A percentile compares a stretch with the other conserved stretches of the same genome.
Evolutionary conservation across 2,113 vertebrate species (phyloP).

Genomic region (Scatophagus argus): DNA sequence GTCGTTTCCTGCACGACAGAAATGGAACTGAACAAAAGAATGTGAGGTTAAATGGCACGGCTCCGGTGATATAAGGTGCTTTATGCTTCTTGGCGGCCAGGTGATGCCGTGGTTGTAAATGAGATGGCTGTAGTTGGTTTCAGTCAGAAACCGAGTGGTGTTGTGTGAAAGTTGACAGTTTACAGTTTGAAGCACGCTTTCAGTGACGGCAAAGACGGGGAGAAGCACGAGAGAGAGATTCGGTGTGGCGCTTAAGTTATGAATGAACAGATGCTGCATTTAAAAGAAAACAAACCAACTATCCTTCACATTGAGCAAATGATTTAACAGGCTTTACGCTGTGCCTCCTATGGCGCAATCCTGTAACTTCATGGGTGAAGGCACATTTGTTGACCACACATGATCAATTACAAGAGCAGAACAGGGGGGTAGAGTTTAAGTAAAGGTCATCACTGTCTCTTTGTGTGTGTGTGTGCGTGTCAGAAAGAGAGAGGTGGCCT

Average conservation of each 20-base stretch:
- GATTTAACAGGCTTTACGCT: not conserved
- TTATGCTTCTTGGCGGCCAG: not conserved
- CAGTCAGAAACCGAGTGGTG: not conserved
- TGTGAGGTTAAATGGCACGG: not conserved
- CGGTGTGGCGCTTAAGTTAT: not conserved
- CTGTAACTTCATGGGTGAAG: not conserved
- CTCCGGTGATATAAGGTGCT: not conserved
- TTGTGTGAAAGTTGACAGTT: not conserved
- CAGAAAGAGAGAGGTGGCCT: not conserved
- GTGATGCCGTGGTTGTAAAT: not conserved
- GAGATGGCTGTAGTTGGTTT: not conserved
- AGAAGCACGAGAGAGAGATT: not conserved
- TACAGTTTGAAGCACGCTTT: too few species aligned
- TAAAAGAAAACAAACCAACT: not conserved
- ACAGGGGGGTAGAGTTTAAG: not conserved
- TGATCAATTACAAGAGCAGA: not conserved
- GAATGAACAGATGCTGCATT: not conserved
- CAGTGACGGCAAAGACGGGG: not conserved
- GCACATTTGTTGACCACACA: not conserved
- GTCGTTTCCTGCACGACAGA: constrained; percentile 30
- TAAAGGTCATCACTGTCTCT: not conserved
- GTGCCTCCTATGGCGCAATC: not conserved
- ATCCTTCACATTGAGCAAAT: not conserved
- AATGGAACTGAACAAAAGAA: not conserved
- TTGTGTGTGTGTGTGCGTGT: not conserved